phyloP scores from a whole-genome alignment of 2,797 vertebrate species.

The Halcyon chelicuti region DNA sequence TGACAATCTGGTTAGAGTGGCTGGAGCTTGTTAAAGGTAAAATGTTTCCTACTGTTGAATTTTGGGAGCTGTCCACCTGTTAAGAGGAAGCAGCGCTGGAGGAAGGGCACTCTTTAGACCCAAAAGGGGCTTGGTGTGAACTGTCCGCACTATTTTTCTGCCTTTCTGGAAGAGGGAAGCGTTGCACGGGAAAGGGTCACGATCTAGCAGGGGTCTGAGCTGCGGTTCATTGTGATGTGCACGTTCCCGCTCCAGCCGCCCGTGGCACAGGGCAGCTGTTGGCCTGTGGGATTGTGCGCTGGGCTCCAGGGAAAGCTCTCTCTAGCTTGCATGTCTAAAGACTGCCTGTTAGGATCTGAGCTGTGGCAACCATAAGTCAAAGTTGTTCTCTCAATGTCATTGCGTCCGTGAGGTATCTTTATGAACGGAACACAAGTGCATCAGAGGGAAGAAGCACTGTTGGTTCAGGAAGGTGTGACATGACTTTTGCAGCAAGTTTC shows the following conservation, averaged over 20 bases:
- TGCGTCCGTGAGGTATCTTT: background rate
- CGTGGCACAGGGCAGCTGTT: background rate
- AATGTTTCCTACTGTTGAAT: conserved; percentile 47
- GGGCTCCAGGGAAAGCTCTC: background rate
- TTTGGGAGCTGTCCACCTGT: conserved; percentile 24
- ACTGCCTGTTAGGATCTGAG: background rate
- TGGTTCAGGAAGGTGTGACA: background rate
- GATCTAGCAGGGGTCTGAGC: background rate
- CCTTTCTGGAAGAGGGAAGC: background rate
- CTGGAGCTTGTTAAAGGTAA: conserved; percentile 68
- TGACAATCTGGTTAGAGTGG: conserved; percentile 71
- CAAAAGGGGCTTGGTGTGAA: background rate
- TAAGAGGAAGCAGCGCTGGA: background rate
- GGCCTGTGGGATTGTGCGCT: background rate
- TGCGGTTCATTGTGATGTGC: background rate
- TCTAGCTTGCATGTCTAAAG: background rate
- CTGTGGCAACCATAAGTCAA: background rate
- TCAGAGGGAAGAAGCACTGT: background rate
- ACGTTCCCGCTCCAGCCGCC: fast-evolving
- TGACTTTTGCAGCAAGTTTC: background rate
- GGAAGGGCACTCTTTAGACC: background rate
- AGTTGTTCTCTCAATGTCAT: background rate
- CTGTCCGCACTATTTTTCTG: background rate
- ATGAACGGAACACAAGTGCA: background rate
- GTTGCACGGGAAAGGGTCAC: background rate